Evolutionary conservation across 2,113 vertebrate genomes (phyloP).

Genomic region (Neodon shergylaensis): DNA sequence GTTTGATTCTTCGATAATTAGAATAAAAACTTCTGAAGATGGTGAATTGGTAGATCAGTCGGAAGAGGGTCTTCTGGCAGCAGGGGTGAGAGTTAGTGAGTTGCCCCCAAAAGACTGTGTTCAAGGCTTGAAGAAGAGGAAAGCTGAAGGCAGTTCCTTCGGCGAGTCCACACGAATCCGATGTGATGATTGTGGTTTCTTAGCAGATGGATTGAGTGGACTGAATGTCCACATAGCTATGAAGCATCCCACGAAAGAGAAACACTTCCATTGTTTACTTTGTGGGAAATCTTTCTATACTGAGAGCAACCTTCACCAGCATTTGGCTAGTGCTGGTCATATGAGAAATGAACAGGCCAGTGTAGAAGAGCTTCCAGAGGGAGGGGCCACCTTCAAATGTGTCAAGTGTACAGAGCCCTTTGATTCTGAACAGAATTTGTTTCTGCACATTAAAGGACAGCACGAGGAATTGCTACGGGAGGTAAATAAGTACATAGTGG

Average conservation of each 20-base stretch:
- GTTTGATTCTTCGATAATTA: conserved; percentile 95
- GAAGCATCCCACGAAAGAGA: conserved; percentile 98
- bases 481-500: conserved; percentile 98
- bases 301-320: conserved; percentile 98
- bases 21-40: conserved; percentile 88
- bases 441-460: conserved; percentile 97
- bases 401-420: conserved; percentile 97
- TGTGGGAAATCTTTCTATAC: conserved; percentile 99
- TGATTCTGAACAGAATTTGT: conserved; percentile 94
- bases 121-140: conserved; percentile 84
- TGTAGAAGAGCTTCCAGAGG: conserved; percentile 95
- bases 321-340: conserved; percentile 95
- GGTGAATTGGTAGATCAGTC: conserved; percentile 81
- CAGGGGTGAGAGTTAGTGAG: conserved; percentile 69
- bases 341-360: conserved; percentile 95
- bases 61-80: conserved; percentile 76
- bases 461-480: conserved; percentile 96
- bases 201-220: conserved; percentile 96
- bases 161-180: conserved; percentile 88
- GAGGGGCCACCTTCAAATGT: conserved; percentile 96
- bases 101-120: conserved; percentile 74
- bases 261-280: conserved; percentile 96
- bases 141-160: conserved; percentile 76
- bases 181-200: conserved; percentile 98
- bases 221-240: conserved; percentile 99